Base-by-base conservation (phyloP, 2,797 vertebrate species). In the Euphonia xanthogaster region DNA sequence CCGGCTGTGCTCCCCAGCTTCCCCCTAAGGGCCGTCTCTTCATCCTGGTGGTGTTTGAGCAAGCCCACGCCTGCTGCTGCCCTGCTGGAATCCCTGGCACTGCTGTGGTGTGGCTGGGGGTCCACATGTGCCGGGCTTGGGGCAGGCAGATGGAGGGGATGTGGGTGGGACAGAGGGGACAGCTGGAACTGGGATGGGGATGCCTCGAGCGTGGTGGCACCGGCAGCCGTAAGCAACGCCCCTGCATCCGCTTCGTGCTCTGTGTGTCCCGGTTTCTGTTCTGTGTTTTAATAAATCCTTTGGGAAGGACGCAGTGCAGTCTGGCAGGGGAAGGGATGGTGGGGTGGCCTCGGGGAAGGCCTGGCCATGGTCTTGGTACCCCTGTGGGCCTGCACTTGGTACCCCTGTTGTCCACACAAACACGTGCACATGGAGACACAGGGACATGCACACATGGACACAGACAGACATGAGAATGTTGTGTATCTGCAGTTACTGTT, bases 211-310 rank as follows among this genome's bases (percentile, higher is more conserved):
- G 14, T 6, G 70, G 92, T 39, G 86, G 40, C 81, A 61, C 75
- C 2, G 96, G 96, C 80, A 88, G 75, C 80, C 39, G 96, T 91
- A 86, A 97, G 98, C 96, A 88, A 97, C 91, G 97, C 95, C 78
- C 96, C 97, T 96, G 97, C 98, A 96, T 98, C 98, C 98, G 97
- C 98, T 98, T 99, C 97, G 98, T 99, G 98, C 98, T 98, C 96
- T 97, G 98, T 99, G 98, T 98, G 98, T 99, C 98, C 98, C 98
- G 98, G 98, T 98, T 98, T 98, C 98, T 99, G 99, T 99, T 99
- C 98, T 98, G 99, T 99, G 98, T 99, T 99, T 99, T 99, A 99
- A 99, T 99, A 99, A 99, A 99, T 98, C 98, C 98, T 98, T 98
- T 98, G 97, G 97, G 98, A 98, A 98, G 97, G 97, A 97, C 0